Percentiles rank a stretch among this genome's conserved stretches.
Evolutionary conservation across 2,797 vertebrate species (phyloP).

Genomic region (Darevskia nairensis): DNA sequence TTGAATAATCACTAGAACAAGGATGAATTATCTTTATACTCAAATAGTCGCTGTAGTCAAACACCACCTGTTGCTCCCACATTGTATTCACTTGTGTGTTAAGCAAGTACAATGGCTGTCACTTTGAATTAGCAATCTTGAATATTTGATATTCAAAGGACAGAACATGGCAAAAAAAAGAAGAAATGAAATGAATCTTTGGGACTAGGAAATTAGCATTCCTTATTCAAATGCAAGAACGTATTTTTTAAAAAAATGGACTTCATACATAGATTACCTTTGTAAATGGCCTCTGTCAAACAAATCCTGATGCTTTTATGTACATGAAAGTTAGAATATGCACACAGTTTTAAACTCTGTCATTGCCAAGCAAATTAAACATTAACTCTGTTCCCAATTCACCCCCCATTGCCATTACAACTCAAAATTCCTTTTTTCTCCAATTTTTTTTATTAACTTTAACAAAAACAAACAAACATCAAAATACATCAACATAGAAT

Average conservation of each 20-base stretch:
- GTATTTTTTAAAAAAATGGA: conserved; percentile 32
- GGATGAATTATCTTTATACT: conserved; percentile 63
- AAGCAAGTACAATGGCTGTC: conserved; percentile 58
- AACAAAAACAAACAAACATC: too few relatives aligned
- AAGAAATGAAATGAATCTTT: conserved; percentile 1
- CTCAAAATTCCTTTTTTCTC: too few relatives aligned
- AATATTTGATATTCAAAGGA: conserved; percentile 64
- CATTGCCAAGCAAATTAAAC: not conserved
- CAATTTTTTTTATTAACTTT: too few relatives aligned
- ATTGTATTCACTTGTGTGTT: conserved; percentile 54
- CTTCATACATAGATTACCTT: not conserved
- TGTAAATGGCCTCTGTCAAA: rapidly evolving
- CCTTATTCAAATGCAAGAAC: not conserved
- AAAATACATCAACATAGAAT: too few relatives aligned
- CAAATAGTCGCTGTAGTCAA: conserved; percentile 62
- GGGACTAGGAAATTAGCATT: not conserved
- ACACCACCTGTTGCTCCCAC: conserved; percentile 61
- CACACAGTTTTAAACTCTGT: not conserved
- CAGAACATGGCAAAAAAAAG: not conserved
- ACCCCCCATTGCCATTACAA: too few relatives aligned
- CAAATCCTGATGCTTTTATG: conserved; percentile 19
- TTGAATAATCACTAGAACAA: conserved; percentile 55
- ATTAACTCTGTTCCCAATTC: not conserved
- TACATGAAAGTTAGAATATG: not conserved
- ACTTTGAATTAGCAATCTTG: conserved; percentile 61